Base-by-base conservation (phyloP, 2,113 vertebrate species). In the Nibea coibor region DNA sequence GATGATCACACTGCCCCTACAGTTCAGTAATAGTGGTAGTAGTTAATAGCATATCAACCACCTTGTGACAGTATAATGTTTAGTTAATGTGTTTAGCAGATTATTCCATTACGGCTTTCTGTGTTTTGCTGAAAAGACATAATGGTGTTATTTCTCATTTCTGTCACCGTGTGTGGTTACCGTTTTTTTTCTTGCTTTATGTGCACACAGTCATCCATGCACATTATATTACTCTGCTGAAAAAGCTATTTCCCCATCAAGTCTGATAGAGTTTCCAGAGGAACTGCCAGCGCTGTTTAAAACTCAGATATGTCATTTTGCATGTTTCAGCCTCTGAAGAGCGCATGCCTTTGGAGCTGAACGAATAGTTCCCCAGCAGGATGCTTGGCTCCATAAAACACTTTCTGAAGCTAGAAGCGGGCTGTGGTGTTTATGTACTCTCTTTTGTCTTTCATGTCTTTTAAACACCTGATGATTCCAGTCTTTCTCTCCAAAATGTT, bases 81-180 rank as follows among this genome's bases (percentile, higher is more conserved):
- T 69, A 87, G 85, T 87, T 90, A 90, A 93, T 92, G 90, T 80
- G 85, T 91, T 89, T 84, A 88, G 84, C 45, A 82, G 87, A 89
- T 92, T 91, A 92, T 92, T 89, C 88, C 87, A 92, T 92, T 90
- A 88, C 2, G 51, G 74, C n/a, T 2, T 43, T 74, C 80, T 90
- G 79, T 91, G 84, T 90, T 88, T 84, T 87, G 73, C 87, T 39
- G 80, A 71, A 66, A 84, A 74, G 51, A 51, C 82, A 80, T 91
- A 88, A 92, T 90, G 51, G 87, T 48, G 73, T 89, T 89, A 87
- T 90, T 92, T 85, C 80, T 94, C 92, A 90, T 87, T 89, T 87
- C 77, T 91, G 91, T 87, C 90, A 85, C 78, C 61, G 63, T 84
- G 80, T 89, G 88, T 16, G 76, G 83, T 82, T 86, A 39, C 68